Percentiles rank a stretch among this genome's conserved stretches.
These are phyloP conservation scores for Calyptomena viridis DNA, from an alignment of 2,113 vertebrate species.

Conservation along the genomic window DNA sequence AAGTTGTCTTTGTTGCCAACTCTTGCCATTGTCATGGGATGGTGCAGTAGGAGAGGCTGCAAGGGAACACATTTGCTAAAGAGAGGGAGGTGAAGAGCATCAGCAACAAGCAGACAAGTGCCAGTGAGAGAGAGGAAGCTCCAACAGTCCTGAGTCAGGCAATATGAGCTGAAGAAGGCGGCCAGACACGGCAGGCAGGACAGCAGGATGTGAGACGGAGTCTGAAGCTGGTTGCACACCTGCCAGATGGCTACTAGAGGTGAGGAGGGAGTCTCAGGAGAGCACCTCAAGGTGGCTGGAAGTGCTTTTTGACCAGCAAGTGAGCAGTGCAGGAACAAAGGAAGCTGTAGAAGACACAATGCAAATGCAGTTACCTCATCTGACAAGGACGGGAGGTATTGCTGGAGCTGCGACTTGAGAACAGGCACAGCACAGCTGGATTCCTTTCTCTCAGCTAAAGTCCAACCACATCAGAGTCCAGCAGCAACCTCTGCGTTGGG, in stretches of 20 bases:
- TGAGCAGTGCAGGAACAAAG: neutral
- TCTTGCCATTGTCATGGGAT: rapidly evolving
- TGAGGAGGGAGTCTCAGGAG: neutral
- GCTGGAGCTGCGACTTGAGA: neutral
- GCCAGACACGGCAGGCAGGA: neutral
- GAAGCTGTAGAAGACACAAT: neutral
- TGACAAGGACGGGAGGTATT: neutral
- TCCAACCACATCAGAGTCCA: neutral
- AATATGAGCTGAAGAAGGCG: neutral
- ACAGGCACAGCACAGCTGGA: neutral
- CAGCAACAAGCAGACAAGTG: neutral
- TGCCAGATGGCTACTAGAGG: neutral
- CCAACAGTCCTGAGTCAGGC: neutral
- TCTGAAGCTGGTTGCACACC: neutral
- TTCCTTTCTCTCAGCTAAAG: neutral
- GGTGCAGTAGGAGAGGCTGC: neutral
- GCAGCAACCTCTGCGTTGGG: neutral
- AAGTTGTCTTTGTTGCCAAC: neutral
- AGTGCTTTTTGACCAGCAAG: neutral
- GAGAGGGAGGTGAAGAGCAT: neutral
- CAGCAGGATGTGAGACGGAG: neutral
- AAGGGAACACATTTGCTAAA: neutral
- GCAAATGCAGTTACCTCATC: neutral
- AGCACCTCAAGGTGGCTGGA: neutral
- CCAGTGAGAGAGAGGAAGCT: neutral